Evolutionary conservation across 2,888 invertebrate genomes (phyloP), one percentile per base, ranked within the genome.

Genomic region (Euclidia mi): DNA sequence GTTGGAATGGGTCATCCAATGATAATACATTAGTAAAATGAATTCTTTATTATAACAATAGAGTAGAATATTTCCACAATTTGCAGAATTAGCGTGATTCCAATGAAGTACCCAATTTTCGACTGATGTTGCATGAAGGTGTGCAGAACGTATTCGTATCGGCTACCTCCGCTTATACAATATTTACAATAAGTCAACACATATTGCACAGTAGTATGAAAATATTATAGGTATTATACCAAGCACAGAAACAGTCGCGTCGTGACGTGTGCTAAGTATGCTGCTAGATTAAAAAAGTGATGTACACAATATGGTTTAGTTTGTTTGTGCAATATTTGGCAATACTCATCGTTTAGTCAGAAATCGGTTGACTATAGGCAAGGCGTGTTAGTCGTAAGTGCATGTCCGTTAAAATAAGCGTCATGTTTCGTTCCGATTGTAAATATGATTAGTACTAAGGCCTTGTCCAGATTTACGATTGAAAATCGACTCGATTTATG

Each of bases 281-380:
- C 53, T 52, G 42, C n/a, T 65, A 56, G 12, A 56, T 62, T 25
- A 25, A 59, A 58, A 56, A 52, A 67, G 70, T 65, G 41, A 62
- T 71, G 65, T 66, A 64, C 57, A 63, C 57, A 56, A 68, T 63
- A 63, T 55, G 34, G 59, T 68, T 65, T 52, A 25, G 57, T 57
- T 65, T 81, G 67, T 84, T 82, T 88, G 93, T 94, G 93, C 93
- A 94, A 93, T 94, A 93, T 91, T 90, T 84, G 89, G 89, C 89
- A 93, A 93, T 94, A 93, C 93, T 94, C 93, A 91, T 87, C 77
- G 82, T 80, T 79, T 91, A 91, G 90, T 90, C 88, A 86, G 76
- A 78, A 77, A 57, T 84, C 73, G 74, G 73, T 70, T 75, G 82
- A 76, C 82, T 78, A 79, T 82, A 78, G 79, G 64, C 76, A 78